Evolutionary conservation across 2,113 vertebrate genomes (phyloP).

Genomic region (Dolichotis patagonum): DNA sequence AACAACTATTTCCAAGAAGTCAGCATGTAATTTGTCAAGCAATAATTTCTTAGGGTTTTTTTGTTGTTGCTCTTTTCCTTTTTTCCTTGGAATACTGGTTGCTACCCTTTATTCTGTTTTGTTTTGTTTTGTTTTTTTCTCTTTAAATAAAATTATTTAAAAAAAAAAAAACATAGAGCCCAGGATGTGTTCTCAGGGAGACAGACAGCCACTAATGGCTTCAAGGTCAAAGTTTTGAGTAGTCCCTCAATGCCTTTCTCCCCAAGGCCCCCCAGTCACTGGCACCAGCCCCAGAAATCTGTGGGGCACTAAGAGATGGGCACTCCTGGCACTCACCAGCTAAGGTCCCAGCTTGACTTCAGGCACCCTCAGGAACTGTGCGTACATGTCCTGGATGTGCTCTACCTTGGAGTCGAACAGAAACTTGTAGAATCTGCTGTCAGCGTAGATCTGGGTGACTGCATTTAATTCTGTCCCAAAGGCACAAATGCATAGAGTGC

Average conservation of each 20-base stretch:
- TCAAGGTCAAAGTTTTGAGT: neutral
- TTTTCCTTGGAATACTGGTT: too few relatives aligned
- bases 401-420: slow-evolving; percentile 99
- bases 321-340: neutral
- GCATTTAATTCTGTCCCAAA: slow-evolving; percentile 98
- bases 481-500: slow-evolving; percentile 97
- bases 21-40: too few relatives aligned
- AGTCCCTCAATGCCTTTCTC: slow-evolving; percentile 68
- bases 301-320: neutral
- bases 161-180: neutral
- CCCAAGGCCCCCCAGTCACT: slow-evolving; percentile 41
- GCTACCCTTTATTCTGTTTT: too few relatives aligned
- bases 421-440: slow-evolving; percentile 99
- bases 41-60: too few relatives aligned
- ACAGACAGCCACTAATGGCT: slow-evolving; percentile 41
- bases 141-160: too few relatives aligned
- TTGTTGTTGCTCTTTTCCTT: too few relatives aligned
- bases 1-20: too few relatives aligned
- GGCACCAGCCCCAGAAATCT: slow-evolving; percentile 70
- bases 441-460: slow-evolving; percentile 96
- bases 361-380: slow-evolving; percentile 99
- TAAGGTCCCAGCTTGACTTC: slow-evolving; percentile 95
- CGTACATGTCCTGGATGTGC: slow-evolving; percentile 96
- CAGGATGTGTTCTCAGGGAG: slow-evolving; percentile 40
- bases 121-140: too few relatives aligned